phyloP scores from a whole-genome alignment of 2,888 invertebrate species.

The Caenorhabditis imperialis region DNA sequence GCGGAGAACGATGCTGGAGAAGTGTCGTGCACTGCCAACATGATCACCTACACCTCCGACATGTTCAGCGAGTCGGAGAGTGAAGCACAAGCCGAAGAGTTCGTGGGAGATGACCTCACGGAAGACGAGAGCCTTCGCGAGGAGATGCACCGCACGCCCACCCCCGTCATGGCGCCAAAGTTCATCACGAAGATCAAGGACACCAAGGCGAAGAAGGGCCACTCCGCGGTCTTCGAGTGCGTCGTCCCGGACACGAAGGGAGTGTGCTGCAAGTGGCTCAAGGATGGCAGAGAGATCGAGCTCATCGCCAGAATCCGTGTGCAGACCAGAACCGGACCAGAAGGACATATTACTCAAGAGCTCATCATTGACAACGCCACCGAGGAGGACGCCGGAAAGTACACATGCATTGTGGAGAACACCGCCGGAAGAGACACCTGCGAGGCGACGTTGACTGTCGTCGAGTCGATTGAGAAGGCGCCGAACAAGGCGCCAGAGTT shows the following conservation, averaged over 20 bases:
- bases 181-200: conserved; percentile 78
- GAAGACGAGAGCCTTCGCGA: conserved; percentile 71
- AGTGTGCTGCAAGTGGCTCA: conserved; percentile 77
- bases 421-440: conserved; percentile 73
- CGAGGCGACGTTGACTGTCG: conserved; percentile 73
- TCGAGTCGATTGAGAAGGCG: conserved; percentile 72
- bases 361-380: conserved; percentile 76
- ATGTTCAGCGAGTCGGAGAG: conserved; percentile 77
- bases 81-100: conserved; percentile 72
- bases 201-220: conserved; percentile 71
- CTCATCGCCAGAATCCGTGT: conserved; percentile 78
- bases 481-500: conserved; percentile 71
- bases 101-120: conserved; percentile 64
- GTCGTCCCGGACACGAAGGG: conserved; percentile 78
- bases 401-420: conserved; percentile 77
- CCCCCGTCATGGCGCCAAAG: conserved; percentile 78
- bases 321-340: conserved; percentile 67
- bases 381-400: conserved; percentile 76
- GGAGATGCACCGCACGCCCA: conserved; percentile 74
- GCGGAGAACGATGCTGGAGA: conserved; percentile 79
- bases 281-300: conserved; percentile 77
- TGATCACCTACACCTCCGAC: conserved; percentile 76
- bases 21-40: conserved; percentile 78
- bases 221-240: conserved; percentile 78
- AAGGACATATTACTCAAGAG: conserved; percentile 65